Evolutionary conservation across 2,797 vertebrate genomes (phyloP).

Genomic region (Schizopygopsis pylzovi): DNA sequence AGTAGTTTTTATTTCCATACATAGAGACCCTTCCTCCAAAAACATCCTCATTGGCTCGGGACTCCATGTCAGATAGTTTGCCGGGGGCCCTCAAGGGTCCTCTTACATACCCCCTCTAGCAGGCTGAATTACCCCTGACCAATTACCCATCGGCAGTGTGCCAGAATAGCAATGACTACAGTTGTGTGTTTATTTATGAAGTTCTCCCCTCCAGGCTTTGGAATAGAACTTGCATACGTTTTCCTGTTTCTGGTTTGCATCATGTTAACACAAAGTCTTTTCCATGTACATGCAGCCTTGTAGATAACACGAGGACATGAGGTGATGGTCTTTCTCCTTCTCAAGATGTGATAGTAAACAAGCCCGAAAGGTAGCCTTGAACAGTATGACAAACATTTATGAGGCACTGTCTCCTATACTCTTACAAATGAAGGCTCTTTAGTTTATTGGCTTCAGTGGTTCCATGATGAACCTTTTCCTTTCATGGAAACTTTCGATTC

Average conservation of each 20-base stretch:
- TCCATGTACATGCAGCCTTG: slow-evolving; percentile 1
- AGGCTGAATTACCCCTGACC: slow-evolving; percentile 60
- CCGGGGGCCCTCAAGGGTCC: slow-evolving; percentile 55
- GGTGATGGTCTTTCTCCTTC: neutral
- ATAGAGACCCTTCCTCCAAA: slow-evolving; percentile 53
- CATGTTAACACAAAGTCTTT: slow-evolving; percentile 27
- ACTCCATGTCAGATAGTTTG: slow-evolving; percentile 52
- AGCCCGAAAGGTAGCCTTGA: neutral
- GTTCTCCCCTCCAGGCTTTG: slow-evolving; percentile 16
- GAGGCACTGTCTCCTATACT: neutral
- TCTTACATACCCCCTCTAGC: slow-evolving; percentile 58
- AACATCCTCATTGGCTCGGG: slow-evolving; percentile 54
- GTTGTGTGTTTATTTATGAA: slow-evolving; percentile 56
- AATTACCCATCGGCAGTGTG: slow-evolving; percentile 55
- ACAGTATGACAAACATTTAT: neutral
- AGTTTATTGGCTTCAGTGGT: neutral
- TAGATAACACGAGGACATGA: slow-evolving; percentile 1
- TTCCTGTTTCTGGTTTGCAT: slow-evolving; percentile 30
- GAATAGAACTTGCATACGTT: slow-evolving; percentile 18
- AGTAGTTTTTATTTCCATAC: slow-evolving; percentile 59
- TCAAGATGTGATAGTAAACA: neutral
- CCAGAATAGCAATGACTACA: slow-evolving; percentile 48
- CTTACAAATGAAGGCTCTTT: neutral
- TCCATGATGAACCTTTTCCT: neutral
- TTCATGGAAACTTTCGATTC: neutral